These are phyloP conservation scores for Romanogobio albipinnatus DNA, from an alignment of 2,113 vertebrate species.

Conservation along the genomic window DNA sequence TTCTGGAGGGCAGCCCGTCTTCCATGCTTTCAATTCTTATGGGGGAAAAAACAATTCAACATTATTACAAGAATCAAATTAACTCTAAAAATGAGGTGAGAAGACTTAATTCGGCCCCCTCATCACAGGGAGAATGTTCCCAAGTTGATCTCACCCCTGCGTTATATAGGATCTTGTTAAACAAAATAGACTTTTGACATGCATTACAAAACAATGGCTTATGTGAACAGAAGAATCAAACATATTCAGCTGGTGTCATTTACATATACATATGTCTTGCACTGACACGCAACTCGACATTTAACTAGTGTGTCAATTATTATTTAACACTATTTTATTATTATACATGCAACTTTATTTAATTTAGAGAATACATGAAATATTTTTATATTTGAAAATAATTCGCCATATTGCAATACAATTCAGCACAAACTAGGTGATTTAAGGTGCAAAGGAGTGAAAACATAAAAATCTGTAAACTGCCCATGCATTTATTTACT, in stretches of 20 bases:
- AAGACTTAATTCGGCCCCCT: neutral
- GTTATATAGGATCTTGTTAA: neutral
- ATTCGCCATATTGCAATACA: neutral
- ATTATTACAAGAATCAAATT: neutral
- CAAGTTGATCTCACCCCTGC: too few relatives aligned
- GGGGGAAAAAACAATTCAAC: neutral
- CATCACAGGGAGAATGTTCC: neutral
- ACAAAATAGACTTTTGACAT: neutral
- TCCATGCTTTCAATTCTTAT: slow-evolving; percentile 66
- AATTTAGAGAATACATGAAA: neutral
- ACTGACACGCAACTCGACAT: neutral
- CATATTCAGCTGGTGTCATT: neutral
- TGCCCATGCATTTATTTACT: neutral
- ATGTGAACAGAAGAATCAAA: neutral
- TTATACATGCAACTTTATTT: neutral
- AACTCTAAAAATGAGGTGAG: neutral
- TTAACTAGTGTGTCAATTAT: neutral
- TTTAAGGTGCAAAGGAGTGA: neutral
- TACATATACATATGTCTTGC: neutral
- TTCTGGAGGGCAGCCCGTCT: slow-evolving; percentile 31
- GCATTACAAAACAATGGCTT: neutral
- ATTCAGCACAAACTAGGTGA: neutral
- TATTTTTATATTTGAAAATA: neutral
- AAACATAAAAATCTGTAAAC: neutral
- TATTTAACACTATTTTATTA: neutral